A percentile compares a stretch with the other conserved stretches of the same genome.
phyloP scores from a whole-genome alignment of 2,797 vertebrate species.

The Pempheris klunzingeri region DNA sequence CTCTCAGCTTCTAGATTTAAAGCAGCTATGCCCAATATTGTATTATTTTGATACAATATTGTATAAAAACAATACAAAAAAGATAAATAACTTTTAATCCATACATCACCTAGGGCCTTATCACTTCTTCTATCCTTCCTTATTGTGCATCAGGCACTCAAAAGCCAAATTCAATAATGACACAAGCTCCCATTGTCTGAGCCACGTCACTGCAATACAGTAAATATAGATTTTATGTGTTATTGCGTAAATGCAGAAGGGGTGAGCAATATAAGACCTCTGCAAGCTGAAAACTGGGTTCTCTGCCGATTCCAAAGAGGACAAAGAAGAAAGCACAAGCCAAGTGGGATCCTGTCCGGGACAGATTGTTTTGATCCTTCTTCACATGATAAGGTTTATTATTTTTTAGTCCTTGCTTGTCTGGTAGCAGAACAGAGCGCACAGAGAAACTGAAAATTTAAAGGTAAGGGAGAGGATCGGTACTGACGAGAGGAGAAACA shows the following conservation, averaged over 20 bases:
- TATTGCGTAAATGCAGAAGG: neutral
- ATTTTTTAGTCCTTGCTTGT: neutral
- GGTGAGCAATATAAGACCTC: neutral
- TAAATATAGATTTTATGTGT: conserved; percentile 18
- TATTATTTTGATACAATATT: no score
- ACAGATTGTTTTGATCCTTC: conserved; percentile 1
- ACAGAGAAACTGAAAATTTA: neutral
- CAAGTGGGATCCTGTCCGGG: neutral
- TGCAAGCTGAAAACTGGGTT: neutral
- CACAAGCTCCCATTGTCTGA: conserved; percentile 4
- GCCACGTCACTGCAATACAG: neutral
- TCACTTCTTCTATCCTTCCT: conserved; percentile 12
- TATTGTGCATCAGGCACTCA: conserved; percentile 23
- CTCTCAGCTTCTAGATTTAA: no score
- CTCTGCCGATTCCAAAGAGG: neutral
- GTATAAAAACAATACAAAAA: no score
- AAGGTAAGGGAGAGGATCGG: no score
- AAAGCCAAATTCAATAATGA: conserved; percentile 27
- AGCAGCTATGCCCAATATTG: no score
- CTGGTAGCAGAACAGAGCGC: neutral
- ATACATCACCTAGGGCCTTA: conserved; percentile 2
- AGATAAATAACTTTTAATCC: conserved; percentile 30
- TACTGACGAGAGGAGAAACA: neutral
- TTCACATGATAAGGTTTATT: neutral
- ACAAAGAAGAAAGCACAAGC: neutral